phyloP scores from a whole-genome alignment of 2,888 invertebrate genomes.

The Sinelater perroti region DNA sequence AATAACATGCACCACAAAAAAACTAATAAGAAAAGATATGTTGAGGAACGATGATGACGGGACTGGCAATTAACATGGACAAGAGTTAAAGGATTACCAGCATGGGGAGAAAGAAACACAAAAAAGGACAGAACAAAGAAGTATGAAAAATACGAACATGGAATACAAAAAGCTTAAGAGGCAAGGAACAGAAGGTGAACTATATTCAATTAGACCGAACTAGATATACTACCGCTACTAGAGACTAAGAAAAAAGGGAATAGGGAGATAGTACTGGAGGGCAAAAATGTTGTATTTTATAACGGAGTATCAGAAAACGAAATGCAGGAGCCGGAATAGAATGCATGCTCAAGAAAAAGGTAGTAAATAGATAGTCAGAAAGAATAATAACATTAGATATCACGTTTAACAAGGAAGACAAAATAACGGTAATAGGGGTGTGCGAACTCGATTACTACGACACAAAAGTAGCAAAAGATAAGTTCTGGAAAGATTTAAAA shows the following conservation, averaged over 20 bases:
- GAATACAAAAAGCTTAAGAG: conserved; percentile 22
- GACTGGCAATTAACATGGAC: too few species aligned
- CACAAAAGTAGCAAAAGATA: conserved; percentile 18
- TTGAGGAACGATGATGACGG: too few species aligned
- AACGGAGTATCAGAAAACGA: too few species aligned
- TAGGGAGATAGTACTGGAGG: conserved; percentile 14
- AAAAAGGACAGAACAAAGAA: too few species aligned
- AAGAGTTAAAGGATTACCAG: too few species aligned
- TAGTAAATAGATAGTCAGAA: conserved; percentile 18
- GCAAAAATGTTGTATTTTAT: too few species aligned
- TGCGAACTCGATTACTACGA: conserved; percentile 22
- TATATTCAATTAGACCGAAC: conserved; percentile 12
- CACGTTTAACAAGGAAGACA: conserved; percentile 1
- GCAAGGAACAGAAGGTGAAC: conserved; percentile 15
- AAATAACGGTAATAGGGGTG: conserved; percentile 19
- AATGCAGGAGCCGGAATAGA: not conserved
- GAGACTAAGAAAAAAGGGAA: conserved; percentile 26
- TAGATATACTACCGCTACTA: conserved; percentile 15
- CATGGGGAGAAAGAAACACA: too few species aligned
- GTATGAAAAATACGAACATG: conserved; percentile 20
- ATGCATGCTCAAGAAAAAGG: conserved; percentile 3
- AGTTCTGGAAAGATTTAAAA: conserved; percentile 20
- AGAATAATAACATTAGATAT: conserved; percentile 19
- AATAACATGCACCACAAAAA: too few species aligned
- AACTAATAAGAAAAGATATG: too few species aligned